These are phyloP conservation scores for Plagiodera versicolora DNA, from an alignment of 2,888 invertebrate genomes.

Conservation along the genomic window DNA sequence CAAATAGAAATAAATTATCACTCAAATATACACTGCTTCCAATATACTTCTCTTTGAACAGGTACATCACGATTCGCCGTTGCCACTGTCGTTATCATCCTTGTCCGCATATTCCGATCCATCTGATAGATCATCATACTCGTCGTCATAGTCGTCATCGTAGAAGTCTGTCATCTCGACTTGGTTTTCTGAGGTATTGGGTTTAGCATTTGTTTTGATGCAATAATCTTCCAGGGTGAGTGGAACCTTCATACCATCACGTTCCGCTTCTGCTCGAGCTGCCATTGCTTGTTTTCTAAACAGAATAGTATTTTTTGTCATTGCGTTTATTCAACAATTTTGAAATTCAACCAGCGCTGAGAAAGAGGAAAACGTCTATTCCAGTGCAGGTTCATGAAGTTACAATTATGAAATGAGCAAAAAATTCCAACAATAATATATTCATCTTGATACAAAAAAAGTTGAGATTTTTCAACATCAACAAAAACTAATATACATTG, in stretches of 20 bases:
- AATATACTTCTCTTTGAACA: conserved; percentile 21
- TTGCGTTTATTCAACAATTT: too few relatives aligned
- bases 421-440: too few relatives aligned
- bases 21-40: not conserved
- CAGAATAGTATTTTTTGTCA: not conserved
- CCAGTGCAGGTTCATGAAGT: too few relatives aligned
- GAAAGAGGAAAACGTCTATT: too few relatives aligned
- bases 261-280: conserved; percentile 92
- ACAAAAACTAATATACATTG: too few relatives aligned
- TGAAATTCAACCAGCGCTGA: too few relatives aligned
- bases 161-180: conserved; percentile 95
- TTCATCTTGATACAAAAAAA: too few relatives aligned
- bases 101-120: conserved; percentile 76
- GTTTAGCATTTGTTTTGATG: conserved; percentile 89
- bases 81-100: conserved; percentile 89
- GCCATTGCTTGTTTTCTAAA: conserved; percentile 94
- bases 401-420: too few relatives aligned
- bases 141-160: conserved; percentile 90
- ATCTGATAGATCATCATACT: conserved; percentile 62
- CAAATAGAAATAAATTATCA: not conserved
- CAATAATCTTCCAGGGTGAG: conserved; percentile 98
- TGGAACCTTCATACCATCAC: conserved; percentile 96
- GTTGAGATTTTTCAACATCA: too few relatives aligned
- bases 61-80: conserved; percentile 82
- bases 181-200: conserved; percentile 75